phyloP scores from a whole-genome alignment of 2,888 invertebrate genomes.

The Caenorhabditis sp. region DNA sequence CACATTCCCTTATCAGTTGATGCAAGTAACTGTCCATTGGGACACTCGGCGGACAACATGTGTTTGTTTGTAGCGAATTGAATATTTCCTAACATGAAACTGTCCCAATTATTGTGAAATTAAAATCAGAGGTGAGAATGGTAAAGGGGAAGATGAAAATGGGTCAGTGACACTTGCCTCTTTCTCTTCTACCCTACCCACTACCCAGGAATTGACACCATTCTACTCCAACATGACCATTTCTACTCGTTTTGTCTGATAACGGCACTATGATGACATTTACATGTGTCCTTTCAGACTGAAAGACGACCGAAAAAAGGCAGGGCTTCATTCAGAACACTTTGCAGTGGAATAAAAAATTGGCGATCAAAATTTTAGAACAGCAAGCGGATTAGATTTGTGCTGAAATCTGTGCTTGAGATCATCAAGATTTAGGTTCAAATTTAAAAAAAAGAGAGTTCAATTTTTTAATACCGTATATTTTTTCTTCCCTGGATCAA shows the following conservation, averaged over 20 bases:
- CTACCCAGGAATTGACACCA: conserved; percentile 3
- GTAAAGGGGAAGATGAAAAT: background rate
- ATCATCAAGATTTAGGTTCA: too few relatives aligned
- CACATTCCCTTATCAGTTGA: conserved; percentile 3
- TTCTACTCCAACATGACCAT: background rate
- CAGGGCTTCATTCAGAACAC: conserved; percentile 16
- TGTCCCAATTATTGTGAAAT: conserved; percentile 10
- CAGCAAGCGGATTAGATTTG: too few relatives aligned
- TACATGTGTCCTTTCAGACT: conserved; percentile 1
- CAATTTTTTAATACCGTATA: too few relatives aligned
- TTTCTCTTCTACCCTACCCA: background rate
- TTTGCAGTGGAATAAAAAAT: background rate
- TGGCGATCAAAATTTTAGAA: background rate
- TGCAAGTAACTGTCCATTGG: conserved; percentile 10
- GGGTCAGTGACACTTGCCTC: too few relatives aligned
- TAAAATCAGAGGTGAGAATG: conserved; percentile 16
- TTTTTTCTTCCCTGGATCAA: too few relatives aligned
- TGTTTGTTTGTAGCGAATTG: conserved; percentile 21
- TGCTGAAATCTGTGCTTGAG: too few relatives aligned
- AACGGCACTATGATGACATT: conserved; percentile 5
- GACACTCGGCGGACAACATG: conserved; percentile 14
- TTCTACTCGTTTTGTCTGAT: background rate
- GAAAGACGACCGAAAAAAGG: background rate
- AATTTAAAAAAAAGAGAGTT: too few relatives aligned
- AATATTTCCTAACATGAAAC: conserved; percentile 13